These are phyloP conservation scores for Heterodera schachtii DNA, from an alignment of 1,140 invertebrate genomes.

Conservation along the genomic window DNA sequence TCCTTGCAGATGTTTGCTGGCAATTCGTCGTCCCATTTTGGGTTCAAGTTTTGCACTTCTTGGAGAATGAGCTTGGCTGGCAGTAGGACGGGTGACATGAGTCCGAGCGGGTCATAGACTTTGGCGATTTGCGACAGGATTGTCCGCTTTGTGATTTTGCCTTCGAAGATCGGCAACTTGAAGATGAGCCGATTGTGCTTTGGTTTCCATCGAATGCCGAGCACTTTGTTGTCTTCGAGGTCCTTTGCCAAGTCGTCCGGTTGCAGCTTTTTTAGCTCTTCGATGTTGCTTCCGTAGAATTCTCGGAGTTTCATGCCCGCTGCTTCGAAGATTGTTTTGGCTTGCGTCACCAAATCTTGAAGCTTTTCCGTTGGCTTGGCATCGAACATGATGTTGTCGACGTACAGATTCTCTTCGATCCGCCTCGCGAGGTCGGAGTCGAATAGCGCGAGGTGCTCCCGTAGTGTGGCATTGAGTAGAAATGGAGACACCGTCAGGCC, in stretches of 20 bases:
- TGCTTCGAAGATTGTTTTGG: not conserved
- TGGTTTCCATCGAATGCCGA: not conserved
- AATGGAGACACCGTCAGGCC: slow-evolving; percentile 12
- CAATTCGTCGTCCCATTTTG: too few relatives aligned
- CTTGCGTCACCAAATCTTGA: not conserved
- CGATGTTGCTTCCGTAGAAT: not conserved
- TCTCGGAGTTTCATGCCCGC: not conserved
- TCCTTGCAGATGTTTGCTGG: too few relatives aligned
- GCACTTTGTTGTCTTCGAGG: not conserved
- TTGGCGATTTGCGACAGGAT: too few relatives aligned
- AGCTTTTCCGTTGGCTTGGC: not conserved
- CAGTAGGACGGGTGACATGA: too few relatives aligned
- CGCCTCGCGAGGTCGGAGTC: not conserved
- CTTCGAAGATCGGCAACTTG: not conserved
- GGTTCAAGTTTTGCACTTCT: not conserved
- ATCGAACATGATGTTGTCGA: slow-evolving; percentile 15
- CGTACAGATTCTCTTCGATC: slow-evolving; percentile 6
- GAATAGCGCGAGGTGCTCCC: not conserved
- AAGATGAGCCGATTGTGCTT: not conserved
- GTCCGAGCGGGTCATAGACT: too few relatives aligned
- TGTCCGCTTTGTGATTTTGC: not conserved
- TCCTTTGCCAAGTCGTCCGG: not conserved
- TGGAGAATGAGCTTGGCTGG: too few relatives aligned
- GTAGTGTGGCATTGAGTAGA: not conserved
- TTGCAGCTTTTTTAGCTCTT: not conserved